Percentiles rank a stretch among this genome's conserved stretches.
Evolutionary conservation across 2,113 vertebrate genomes (phyloP).

Genomic region (Hucho hucho): DNA sequence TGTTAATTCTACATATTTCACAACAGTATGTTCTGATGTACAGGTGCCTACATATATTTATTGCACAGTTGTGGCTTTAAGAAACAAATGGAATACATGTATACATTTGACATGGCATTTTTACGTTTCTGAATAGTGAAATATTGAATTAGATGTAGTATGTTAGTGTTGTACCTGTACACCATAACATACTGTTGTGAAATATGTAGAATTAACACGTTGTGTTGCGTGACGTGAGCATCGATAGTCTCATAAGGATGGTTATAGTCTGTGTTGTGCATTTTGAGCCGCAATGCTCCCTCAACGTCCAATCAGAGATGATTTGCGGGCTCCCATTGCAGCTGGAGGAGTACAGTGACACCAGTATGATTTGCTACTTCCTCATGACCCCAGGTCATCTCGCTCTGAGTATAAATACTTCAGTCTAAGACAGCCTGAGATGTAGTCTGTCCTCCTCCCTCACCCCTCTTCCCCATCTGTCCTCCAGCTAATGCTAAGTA

Average conservation of each 20-base stretch:
- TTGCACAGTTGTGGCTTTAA: neutral
- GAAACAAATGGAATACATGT: neutral
- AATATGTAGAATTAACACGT: too few species aligned
- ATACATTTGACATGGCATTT: neutral
- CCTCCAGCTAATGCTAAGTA: constrained; percentile 8
- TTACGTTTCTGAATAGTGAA: neutral
- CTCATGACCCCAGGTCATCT: constrained; percentile 22
- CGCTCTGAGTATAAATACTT: constrained; percentile 4
- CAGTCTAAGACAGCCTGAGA: neutral
- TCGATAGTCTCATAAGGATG: neutral
- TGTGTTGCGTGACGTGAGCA: neutral
- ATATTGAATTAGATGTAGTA: too few species aligned
- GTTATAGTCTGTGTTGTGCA: neutral
- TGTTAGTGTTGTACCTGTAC: too few species aligned
- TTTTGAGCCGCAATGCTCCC: constrained; percentile 20
- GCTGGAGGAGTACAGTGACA: constrained; percentile 38
- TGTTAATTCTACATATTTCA: neutral
- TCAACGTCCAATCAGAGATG: constrained; percentile 44
- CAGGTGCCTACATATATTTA: neutral
- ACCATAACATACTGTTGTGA: too few species aligned
- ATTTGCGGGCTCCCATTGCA: constrained; percentile 39
- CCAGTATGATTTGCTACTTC: constrained; percentile 48
- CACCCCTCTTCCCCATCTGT: constrained; percentile 9
- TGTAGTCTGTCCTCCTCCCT: constrained; percentile 15
- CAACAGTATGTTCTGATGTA: neutral